Evolutionary conservation across 1,140 invertebrate genomes (phyloP).

Genomic region (Drosophila teissieri): DNA sequence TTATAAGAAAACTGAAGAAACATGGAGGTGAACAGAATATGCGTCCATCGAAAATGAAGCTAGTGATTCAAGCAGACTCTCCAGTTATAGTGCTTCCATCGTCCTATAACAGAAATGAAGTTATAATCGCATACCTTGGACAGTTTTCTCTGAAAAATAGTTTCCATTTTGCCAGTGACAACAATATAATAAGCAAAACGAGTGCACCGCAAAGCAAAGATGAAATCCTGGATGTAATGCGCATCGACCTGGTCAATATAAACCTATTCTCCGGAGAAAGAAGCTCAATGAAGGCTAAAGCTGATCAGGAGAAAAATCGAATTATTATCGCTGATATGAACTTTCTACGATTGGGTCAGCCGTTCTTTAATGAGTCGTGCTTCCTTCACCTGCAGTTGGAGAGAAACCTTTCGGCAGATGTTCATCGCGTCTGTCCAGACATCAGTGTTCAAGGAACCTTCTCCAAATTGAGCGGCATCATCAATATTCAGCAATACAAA

Average conservation of each 20-base stretch:
- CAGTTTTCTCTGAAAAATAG: constrained; percentile 92
- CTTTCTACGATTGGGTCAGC: constrained; percentile 86
- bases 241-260: constrained; percentile 92
- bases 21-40: constrained; percentile 36
- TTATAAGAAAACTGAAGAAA: constrained; percentile 76
- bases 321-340: constrained; percentile 70
- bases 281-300: constrained; percentile 51
- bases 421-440: constrained; percentile 89
- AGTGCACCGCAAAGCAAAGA: constrained; percentile 65
- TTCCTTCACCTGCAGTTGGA: constrained; percentile 92
- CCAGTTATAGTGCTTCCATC: constrained; percentile 95
- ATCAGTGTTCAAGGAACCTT: constrained; percentile 93
- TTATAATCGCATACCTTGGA: constrained; percentile 93
- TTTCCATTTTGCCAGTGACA: constrained; percentile 88
- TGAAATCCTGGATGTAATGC: constrained; percentile 91
- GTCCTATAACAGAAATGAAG: constrained; percentile 90
- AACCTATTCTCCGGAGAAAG: constrained; percentile 90
- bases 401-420: constrained; percentile 90
- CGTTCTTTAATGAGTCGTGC: constrained; percentile 92
- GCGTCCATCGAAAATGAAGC: constrained; percentile 69
- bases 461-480: constrained; percentile 92
- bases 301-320: constrained; percentile 42
- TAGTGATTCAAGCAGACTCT: constrained; percentile 86
- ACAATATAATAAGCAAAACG: constrained; percentile 86
- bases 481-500: constrained; percentile 94